phyloP scores from a whole-genome alignment of 2,888 invertebrate genomes.

The Coleophora deauratella region DNA sequence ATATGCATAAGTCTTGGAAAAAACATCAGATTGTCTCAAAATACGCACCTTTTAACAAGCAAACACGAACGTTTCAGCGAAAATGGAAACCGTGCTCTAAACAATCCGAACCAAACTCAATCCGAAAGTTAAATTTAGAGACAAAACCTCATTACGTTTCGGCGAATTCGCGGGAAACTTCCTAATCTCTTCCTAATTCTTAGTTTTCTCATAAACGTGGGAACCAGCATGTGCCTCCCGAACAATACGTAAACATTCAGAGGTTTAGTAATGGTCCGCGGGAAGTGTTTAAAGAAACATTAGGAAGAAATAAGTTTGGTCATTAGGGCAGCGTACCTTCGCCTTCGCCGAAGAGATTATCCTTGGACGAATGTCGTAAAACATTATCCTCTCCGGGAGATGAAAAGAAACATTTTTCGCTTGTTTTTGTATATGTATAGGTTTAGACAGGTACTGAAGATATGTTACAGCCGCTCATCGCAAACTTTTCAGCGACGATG shows the following conservation, averaged over 20 bases:
- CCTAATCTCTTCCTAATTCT: conserved; percentile 52
- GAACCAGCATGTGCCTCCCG: conserved; percentile 31
- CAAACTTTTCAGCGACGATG: no score
- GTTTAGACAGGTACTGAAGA: no score
- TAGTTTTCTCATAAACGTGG: conserved; percentile 53
- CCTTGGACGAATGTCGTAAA: conserved; percentile 10
- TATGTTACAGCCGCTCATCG: no score
- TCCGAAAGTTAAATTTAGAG: conserved; percentile 45
- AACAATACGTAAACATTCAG: conserved; percentile 20
- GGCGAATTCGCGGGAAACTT: conserved; percentile 42
- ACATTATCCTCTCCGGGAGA: not conserved
- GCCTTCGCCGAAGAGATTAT: conserved; percentile 7
- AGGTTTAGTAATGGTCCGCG: conserved; percentile 33
- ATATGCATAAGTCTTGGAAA: no score
- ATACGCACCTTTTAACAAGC: no score
- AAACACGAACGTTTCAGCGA: not conserved
- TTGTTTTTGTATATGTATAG: no score
- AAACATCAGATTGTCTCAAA: no score
- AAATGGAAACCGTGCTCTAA: not conserved
- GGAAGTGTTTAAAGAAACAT: conserved; percentile 54
- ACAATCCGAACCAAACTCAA: conserved; percentile 20
- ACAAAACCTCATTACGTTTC: conserved; percentile 46
- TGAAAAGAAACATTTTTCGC: no score
- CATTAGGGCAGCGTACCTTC: conserved; percentile 37
- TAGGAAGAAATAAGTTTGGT: conserved; percentile 44